These are phyloP conservation scores for Molothrus ater DNA, from an alignment of 2,797 vertebrate species.

Conservation along the genomic window DNA sequence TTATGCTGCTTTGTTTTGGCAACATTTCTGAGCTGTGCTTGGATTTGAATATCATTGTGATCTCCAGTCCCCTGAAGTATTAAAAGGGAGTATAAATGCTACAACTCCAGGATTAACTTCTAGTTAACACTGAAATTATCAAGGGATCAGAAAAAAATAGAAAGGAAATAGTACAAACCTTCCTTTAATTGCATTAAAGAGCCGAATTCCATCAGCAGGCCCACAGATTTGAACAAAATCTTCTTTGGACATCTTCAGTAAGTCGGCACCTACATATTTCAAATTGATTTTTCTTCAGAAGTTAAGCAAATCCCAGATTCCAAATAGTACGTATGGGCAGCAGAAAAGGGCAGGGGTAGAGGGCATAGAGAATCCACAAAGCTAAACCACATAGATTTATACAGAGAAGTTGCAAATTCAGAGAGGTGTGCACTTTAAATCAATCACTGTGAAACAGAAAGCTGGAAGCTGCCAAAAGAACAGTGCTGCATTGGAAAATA, in stretches of 20 bases:
- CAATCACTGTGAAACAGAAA: neutral
- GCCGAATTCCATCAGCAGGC: slow-evolving; percentile 92
- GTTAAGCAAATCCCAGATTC: neutral
- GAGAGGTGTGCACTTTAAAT: neutral
- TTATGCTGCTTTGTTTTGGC: neutral
- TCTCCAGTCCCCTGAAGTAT: neutral
- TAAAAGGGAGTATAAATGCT: neutral
- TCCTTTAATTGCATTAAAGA: slow-evolving; percentile 93
- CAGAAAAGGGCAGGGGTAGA: neutral
- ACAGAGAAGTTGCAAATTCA: neutral
- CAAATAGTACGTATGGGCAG: neutral
- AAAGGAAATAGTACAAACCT: slow-evolving; percentile 79
- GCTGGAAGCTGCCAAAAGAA: neutral
- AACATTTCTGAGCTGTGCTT: neutral
- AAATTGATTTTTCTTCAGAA: neutral
- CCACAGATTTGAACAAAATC: slow-evolving; percentile 96
- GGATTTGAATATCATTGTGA: neutral
- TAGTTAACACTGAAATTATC: neutral
- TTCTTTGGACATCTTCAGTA: slow-evolving; percentile 92
- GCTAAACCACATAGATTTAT: neutral
- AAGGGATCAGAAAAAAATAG: neutral
- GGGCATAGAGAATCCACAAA: neutral
- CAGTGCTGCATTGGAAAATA: neutral
- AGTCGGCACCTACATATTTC: slow-evolving; percentile 85
- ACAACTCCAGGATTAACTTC: neutral